These are phyloP conservation scores for Orycteropus afer DNA, from an alignment of 2,113 vertebrate species.

Conservation along the genomic window DNA sequence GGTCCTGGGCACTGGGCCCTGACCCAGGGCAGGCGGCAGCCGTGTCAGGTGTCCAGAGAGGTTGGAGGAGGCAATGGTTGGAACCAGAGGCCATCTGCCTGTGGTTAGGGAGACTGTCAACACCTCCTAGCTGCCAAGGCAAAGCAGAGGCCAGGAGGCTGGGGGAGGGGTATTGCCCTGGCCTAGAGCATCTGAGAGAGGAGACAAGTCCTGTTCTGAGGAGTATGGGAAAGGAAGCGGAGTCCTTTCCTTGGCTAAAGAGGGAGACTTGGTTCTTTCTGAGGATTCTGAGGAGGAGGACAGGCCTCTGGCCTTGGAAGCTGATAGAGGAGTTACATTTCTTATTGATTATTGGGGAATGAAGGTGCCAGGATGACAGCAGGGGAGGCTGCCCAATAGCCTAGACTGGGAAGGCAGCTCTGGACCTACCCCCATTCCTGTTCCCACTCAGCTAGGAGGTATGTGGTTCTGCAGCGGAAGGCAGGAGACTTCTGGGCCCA, in stretches of 20 bases:
- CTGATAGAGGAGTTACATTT: background rate
- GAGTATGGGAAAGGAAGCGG: background rate
- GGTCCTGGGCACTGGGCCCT: conserved; percentile 52
- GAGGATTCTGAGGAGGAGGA: background rate
- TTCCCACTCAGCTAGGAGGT: background rate
- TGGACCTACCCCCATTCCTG: background rate
- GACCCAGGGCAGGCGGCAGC: conserved; percentile 43
- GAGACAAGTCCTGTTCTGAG: background rate
- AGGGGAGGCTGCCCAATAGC: background rate
- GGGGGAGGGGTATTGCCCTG: background rate
- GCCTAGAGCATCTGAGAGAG: too few relatives aligned
- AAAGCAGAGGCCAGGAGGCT: background rate
- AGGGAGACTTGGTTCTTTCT: background rate
- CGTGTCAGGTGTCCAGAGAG: conserved; percentile 68
- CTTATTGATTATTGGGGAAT: background rate
- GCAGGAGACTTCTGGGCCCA: background rate
- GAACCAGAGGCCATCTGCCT: conserved; percentile 28
- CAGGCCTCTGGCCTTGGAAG: background rate
- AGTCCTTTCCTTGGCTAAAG: background rate
- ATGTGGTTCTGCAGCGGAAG: background rate
- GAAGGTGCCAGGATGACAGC: background rate
- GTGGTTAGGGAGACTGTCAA: conserved; percentile 59
- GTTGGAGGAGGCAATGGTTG: conserved; percentile 33
- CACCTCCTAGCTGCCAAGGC: conserved; percentile 56
- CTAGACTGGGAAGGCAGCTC: background rate